Evolutionary conservation across 2,888 invertebrate genomes (phyloP).

Genomic region (Mactromeris polynyma): DNA sequence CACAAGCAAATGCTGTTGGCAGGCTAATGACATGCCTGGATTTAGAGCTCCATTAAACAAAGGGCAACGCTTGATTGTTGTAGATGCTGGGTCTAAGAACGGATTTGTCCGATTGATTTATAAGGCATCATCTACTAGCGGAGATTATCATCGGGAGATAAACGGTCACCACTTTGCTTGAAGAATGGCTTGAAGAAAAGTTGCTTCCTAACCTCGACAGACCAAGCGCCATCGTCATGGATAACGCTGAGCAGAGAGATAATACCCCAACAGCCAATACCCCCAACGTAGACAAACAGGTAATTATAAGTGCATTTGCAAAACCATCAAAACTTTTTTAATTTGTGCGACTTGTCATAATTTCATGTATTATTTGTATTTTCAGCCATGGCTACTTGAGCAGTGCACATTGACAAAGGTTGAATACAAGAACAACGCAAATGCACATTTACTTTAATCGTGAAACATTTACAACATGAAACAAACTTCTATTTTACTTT

Average conservation of each 20-base stretch:
- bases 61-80: too few species aligned
- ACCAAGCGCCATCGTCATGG: conserved; percentile 38
- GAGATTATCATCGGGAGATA: conserved; percentile 42
- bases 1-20: too few species aligned
- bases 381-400: conserved; percentile 27
- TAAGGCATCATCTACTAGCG: conserved; percentile 30
- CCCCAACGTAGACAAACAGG: conserved; percentile 42
- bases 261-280: conserved; percentile 30
- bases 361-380: background rate
- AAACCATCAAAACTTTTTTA: too few species aligned
- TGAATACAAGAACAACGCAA: too few species aligned
- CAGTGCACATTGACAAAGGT: too few species aligned
- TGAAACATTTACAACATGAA: too few species aligned
- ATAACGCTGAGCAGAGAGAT: conserved; percentile 34
- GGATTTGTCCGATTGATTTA: conserved; percentile 38
- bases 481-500: too few species aligned
- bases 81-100: conserved; percentile 32
- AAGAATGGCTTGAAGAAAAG: conserved; percentile 25
- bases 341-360: too few species aligned
- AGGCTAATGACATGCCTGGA: too few species aligned
- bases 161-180: conserved; percentile 20
- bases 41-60: too few species aligned
- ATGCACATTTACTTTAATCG: too few species aligned
- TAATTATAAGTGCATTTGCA: background rate
- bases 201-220: conserved; percentile 31